Percentiles rank a stretch among this genome's conserved stretches.
phyloP scores from a whole-genome alignment of 2,113 vertebrate species.

The Saimiri boliviensis region DNA sequence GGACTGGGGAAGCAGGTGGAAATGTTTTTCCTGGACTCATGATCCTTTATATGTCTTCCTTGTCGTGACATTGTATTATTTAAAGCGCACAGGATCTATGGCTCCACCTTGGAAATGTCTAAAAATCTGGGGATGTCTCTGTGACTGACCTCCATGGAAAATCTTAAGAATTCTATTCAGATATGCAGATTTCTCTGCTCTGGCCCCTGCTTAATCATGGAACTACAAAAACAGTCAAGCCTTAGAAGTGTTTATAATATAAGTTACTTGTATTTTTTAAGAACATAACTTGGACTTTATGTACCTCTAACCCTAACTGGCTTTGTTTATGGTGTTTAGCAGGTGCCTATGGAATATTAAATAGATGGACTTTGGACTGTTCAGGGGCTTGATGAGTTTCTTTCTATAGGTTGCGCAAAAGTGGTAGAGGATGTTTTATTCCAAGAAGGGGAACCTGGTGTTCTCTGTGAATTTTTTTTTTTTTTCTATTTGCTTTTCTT shows the following conservation, averaged over 20 bases:
- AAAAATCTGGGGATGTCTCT: background rate
- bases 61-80: background rate
- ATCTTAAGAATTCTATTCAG: background rate
- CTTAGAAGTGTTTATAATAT: background rate
- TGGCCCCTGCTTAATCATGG: background rate
- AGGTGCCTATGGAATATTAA: background rate
- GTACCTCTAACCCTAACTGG: background rate
- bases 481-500: background rate
- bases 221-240: background rate
- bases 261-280: conserved; percentile 23
- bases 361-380: background rate
- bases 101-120: background rate
- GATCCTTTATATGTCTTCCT: conserved; percentile 44
- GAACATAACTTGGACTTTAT: background rate
- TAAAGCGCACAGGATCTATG: background rate
- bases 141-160: background rate
- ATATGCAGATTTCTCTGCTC: background rate
- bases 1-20: conserved; percentile 30
- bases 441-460: background rate
- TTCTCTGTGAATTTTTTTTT: background rate
- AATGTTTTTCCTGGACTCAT: conserved; percentile 7
- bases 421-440: background rate
- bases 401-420: background rate
- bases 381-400: background rate
- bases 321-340: background rate